These are phyloP conservation scores for Apodemia duryi DNA, from an alignment of 2,888 invertebrate species.

Conservation along the genomic window DNA sequence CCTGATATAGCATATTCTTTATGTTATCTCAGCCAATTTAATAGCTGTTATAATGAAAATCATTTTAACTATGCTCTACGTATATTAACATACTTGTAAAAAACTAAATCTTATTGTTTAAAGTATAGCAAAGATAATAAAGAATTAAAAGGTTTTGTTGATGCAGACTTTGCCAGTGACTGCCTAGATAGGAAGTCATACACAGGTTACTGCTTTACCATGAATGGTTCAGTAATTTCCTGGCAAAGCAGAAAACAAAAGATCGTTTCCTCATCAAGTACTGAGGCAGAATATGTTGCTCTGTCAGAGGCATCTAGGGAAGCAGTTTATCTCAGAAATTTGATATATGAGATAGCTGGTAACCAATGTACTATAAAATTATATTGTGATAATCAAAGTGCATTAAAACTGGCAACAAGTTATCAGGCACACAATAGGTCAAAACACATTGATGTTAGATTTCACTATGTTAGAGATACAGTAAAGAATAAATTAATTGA, in stretches of 20 bases:
- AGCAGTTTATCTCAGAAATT: too few relatives aligned
- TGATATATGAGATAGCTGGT: too few relatives aligned
- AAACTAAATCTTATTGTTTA: constrained; percentile 17
- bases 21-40: constrained; percentile 15
- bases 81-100: constrained; percentile 18
- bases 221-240: constrained; percentile 24
- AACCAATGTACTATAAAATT: too few relatives aligned
- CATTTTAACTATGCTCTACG: constrained; percentile 18
- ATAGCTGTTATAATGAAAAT: constrained; percentile 12
- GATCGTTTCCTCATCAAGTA: constrained; percentile 17
- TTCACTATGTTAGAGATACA: constrained; percentile 21
- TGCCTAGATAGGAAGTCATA: constrained; percentile 25
- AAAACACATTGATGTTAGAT: constrained; percentile 22
- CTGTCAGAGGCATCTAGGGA: constrained; percentile 13
- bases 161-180: constrained; percentile 24
- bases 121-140: constrained; percentile 12
- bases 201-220: constrained; percentile 23
- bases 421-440: not conserved
- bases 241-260: constrained; percentile 23
- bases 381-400: too few relatives aligned
- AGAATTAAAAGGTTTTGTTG: constrained; percentile 20
- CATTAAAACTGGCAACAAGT: too few relatives aligned
- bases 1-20: constrained; percentile 15
- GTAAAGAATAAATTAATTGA: constrained; percentile 20
- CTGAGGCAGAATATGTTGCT: constrained; percentile 9